Evolutionary conservation across 30 jellyfish, hydroid and myxozoan species (phyloP), one percentile per base, ranked within the genome.

Genomic region (Hydra vulgaris): DNA sequence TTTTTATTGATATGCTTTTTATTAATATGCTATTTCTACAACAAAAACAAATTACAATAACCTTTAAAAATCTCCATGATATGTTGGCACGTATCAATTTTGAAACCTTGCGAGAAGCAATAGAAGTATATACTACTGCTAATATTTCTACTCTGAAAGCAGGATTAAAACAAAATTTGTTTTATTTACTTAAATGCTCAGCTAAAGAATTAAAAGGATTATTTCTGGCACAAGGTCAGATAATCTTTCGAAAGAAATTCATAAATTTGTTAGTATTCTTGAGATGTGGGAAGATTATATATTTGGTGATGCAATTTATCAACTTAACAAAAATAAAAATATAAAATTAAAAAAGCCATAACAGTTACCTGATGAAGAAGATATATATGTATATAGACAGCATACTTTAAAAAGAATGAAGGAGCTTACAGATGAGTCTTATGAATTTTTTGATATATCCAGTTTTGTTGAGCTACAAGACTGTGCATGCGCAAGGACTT

Each of bases 81-180:
- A 40, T 75, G 56, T 75, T 75, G 12, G 21, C 24, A 1, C 21
- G 83, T 25, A 19, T 67, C 25, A 75, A 75, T 54, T 75, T 75
- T 54, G 66, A 75, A 5, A 22, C 24, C 20, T 26, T 75, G 24
- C 12, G 83, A 54, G 23, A 75, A 16, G 83, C 83, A 26, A 75
- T 75, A 25, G 73, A 75, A 25, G 24, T 23, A 54, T 75, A 75
- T 53, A 25, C 83, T 26, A 75, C 83, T 17, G 7, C 70, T 0
- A 72, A 22, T 25, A 70, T 1, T 26, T 20, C 25, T 23, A 73
- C 53, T 22, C 61, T 75, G 71, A 75, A 75, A 53, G 72, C 83
- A 23, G 83, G 83, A 25, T 25, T 75, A 21, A 75, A 75, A 75
- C 83, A 75, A 54, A 75, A 75, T 75, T 53, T 75, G 24, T 53